These are phyloP conservation scores for Drosophila serrata DNA, from an alignment of 1,140 invertebrate species.

Conservation along the genomic window DNA sequence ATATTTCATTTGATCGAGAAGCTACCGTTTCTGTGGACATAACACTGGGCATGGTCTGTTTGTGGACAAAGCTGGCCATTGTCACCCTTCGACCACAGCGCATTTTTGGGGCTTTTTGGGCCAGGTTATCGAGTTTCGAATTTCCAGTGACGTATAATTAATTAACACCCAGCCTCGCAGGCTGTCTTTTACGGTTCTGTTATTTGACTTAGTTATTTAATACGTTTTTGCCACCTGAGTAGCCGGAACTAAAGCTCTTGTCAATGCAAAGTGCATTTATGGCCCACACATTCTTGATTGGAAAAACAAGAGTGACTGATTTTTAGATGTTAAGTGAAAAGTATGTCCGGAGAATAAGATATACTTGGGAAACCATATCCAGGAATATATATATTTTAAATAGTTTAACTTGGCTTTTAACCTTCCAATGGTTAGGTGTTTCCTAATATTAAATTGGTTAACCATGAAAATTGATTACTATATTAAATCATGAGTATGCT, in stretches of 20 bases:
- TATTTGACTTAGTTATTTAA: conserved; percentile 75
- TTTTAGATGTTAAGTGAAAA: not conserved
- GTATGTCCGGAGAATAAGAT: not conserved
- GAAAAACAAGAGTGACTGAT: not conserved
- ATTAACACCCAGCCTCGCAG: conserved; percentile 41
- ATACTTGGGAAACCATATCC: not conserved
- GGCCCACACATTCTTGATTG: conserved; percentile 12
- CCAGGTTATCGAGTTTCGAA: conserved; percentile 16
- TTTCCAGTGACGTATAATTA: conserved; percentile 66
- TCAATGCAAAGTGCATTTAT: conserved; percentile 25
- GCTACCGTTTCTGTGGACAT: conserved; percentile 64
- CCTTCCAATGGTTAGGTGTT: no score
- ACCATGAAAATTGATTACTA: no score
- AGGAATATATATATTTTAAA: no score
- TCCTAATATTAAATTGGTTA: no score
- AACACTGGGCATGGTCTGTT: conserved; percentile 66
- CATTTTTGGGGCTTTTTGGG: conserved; percentile 10
- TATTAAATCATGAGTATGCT: no score
- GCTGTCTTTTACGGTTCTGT: conserved; percentile 56
- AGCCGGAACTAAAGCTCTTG: conserved; percentile 70
- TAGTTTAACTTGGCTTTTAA: no score
- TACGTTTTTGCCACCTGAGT: conserved; percentile 58
- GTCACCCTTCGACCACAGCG: conserved; percentile 24
- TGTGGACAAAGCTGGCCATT: conserved; percentile 63
- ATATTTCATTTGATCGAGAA: conserved; percentile 78